A percentile compares a stretch with the other conserved stretches of the same genome.
These are phyloP conservation scores for Morbakka virulenta DNA, from an alignment of 30 jellyfish, hydroid and myxozoan genomes.

Conservation along the genomic window DNA sequence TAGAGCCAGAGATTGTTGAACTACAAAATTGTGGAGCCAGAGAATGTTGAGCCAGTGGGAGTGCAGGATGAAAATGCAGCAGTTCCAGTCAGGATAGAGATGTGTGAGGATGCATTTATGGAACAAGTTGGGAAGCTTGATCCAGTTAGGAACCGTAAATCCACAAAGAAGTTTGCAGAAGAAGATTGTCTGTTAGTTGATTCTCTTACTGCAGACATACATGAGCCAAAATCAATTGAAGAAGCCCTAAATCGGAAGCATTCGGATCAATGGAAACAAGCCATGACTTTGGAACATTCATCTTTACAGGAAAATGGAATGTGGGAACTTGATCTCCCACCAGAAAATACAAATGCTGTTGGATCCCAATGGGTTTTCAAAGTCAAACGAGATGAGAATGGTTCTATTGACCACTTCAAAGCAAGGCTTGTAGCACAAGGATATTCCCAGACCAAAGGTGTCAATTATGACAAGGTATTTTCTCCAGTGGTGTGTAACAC, in stretches of 20 bases:
- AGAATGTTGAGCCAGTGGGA: no score
- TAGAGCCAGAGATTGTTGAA: slow-evolving; percentile 7
- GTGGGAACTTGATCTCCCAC: slow-evolving; percentile 28
- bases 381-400: slow-evolving; percentile 29
- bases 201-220: background rate
- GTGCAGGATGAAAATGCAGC: no score
- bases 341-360: background rate
- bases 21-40: no score
- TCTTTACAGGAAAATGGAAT: slow-evolving; percentile 27
- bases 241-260: slow-evolving; percentile 17
- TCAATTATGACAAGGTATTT: slow-evolving; percentile 33
- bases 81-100: no score
- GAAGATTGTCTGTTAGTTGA: slow-evolving; percentile 7
- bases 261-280: slow-evolving; percentile 27
- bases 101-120: slow-evolving; percentile 22
- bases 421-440: no score
- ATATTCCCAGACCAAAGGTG: slow-evolving; percentile 42
- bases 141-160: background rate
- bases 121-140: slow-evolving; percentile 1
- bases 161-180: background rate
- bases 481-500: slow-evolving; percentile 59
- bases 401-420: slow-evolving; percentile 21
- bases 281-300: slow-evolving; percentile 1
- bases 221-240: slow-evolving; percentile 14
- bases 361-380: slow-evolving; percentile 35